Base-by-base conservation (phyloP, 2,888 invertebrate species). In the Agriopis aurantiaria region DNA sequence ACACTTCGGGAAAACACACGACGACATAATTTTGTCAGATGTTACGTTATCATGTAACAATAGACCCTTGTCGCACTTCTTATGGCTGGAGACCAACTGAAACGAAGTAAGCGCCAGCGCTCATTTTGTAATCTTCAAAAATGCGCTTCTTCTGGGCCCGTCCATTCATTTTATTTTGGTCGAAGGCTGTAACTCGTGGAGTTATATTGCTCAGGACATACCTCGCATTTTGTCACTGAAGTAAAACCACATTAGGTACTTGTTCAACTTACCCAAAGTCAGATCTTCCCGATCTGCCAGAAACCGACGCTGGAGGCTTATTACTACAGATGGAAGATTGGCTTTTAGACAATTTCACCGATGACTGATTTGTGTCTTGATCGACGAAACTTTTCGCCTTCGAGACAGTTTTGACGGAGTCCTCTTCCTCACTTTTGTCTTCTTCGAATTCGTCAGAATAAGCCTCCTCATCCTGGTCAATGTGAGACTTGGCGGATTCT, bases 381-480 rank as follows among this genome's bases (percentile, higher is more conserved):
- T 64, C 80, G 17, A 8, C 45, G 7, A 82, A 81, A 59, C 75
- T 83, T 57, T 82, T 79, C 6, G 75, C 74, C 0, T 86, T 85
- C 8, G 80, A 73, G 51, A 86, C 78, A 23, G 77, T 77, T 51
- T 83, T 82, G 2, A 84, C 68, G 14, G 86, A 83, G 0, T 85
- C 82, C 46, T 85, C 90, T 14, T 79, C 84, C 12, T 91, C 94
- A 73, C 88, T 91, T 43, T 85, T 86, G 52, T 91, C 92, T 1
- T 93, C 93, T 71, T 95, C 94, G 80, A 95, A 95, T 68, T 93
- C 93, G 73, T 94, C 94, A 0, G 93, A 91, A 76, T 94, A 94
- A 11, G 85, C 89, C 53, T 88, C 89, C 17, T 90, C 91, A 8
- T 89, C 88, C n/a, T 82, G 78, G 12, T 83, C 77, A 11, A 68